Conservation (phyloP, 1,140 invertebrate genomes). For the Portunus trituberculatus region DNA sequence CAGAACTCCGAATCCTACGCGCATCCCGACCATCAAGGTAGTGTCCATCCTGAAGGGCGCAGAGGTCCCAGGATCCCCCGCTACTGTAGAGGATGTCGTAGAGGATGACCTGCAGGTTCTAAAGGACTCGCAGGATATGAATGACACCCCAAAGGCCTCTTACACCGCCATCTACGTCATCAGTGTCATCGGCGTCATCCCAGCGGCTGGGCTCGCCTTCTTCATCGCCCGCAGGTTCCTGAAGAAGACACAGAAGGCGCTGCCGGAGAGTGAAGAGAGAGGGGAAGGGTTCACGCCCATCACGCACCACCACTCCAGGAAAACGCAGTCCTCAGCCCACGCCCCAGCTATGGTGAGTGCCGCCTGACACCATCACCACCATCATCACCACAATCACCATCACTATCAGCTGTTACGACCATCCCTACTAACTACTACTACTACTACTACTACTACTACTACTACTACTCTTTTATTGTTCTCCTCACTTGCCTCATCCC, state of each 20-base stretch:
- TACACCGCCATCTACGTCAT: constrained; percentile 64
- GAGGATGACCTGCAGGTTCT: not conserved
- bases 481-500: not conserved
- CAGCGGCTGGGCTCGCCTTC: constrained; percentile 54
- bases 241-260: constrained; percentile 71
- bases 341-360: constrained; percentile 67
- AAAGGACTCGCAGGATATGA: not conserved
- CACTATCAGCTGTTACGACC: not conserved
- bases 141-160: constrained; percentile 24
- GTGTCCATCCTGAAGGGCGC: not conserved
- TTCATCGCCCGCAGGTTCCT: constrained; percentile 64
- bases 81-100: constrained; percentile 15
- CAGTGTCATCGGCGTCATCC: constrained; percentile 64
- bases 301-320: constrained; percentile 72
- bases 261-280: constrained; percentile 75
- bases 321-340: constrained; percentile 54
- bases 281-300: constrained; percentile 72
- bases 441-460: constrained; percentile 23
- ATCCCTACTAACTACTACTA: not conserved
- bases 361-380: not conserved
- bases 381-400: not conserved
- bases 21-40: constrained; percentile 36
- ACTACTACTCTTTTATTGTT: not conserved
- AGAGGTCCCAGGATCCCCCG: not conserved
- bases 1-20: not conserved